Evolutionary conservation across 2,113 vertebrate species (phyloP).

Genomic region (Pseudolaguvia tuberculata): DNA sequence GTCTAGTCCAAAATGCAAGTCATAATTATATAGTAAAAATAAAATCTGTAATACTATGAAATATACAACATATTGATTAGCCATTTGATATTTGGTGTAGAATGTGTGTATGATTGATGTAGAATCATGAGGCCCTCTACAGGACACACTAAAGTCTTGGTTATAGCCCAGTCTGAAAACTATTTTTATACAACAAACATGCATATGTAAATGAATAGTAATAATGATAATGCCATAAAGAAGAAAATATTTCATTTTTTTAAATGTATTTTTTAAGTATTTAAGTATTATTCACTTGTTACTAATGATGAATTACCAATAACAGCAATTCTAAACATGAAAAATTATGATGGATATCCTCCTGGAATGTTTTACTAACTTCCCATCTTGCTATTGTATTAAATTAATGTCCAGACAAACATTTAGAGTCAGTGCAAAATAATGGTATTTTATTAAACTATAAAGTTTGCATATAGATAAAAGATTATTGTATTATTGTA

Average conservation of each 20-base stretch:
- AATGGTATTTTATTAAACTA: slow-evolving; percentile 43
- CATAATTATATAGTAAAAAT: neutral
- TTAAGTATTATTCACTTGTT: too few species aligned
- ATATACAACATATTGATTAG: neutral
- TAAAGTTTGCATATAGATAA: slow-evolving; percentile 46
- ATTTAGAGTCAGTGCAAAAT: slow-evolving; percentile 46
- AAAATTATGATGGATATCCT: too few species aligned
- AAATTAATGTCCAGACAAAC: slow-evolving; percentile 1
- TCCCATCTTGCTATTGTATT: neutral
- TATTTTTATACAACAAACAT: neutral
- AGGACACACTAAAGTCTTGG: neutral
- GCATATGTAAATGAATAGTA: neutral
- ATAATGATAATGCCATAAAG: too few species aligned
- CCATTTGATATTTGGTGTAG: neutral
- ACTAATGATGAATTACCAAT: too few species aligned
- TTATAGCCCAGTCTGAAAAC: neutral
- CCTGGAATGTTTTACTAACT: neutral
- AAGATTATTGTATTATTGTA: slow-evolving; percentile 42
- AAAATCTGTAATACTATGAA: neutral
- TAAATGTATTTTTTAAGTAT: too few species aligned
- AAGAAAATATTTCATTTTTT: too few species aligned
- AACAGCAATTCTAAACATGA: too few species aligned
- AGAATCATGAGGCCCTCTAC: slow-evolving; percentile 11
- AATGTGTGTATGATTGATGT: neutral
- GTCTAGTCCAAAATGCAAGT: neutral